Evolutionary conservation across 1,140 invertebrate genomes (phyloP), one percentile per base, ranked within the genome.

Genomic region (Penaeus vannamei): DNA sequence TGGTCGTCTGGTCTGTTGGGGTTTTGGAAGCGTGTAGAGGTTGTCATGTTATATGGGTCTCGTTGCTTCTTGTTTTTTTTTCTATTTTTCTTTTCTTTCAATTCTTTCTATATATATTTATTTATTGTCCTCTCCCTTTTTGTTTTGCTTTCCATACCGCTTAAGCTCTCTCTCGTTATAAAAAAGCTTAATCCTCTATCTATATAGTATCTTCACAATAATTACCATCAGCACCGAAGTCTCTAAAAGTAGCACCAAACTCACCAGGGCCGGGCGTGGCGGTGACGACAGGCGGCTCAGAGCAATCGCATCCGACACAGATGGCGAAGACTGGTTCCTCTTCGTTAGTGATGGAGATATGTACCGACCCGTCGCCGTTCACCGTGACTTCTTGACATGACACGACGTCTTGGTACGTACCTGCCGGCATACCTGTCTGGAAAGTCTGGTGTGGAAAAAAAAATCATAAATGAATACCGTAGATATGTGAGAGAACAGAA

Each of bases 361-460:
- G 66, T 10, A 86, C 91, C 14, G 84, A 91, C 77, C 92, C 92
- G 84, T 94, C 93, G 12, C 88, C 83, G 32, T 92, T 91, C n/a
- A 93, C 92, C 1, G 90, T 92, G 2, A 93, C 92, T 62, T 95
- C 94, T 79, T 93, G 93, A 60, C 97, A 97, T n/a, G 95, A 95
- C 85, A 97, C 97, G 2, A 98, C 94, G 92, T 98, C 97, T 93
- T 97, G 98, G 92, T 98, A 98, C 0, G 87, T 94, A 8, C 97
- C 97, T 91, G 95, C 93, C 0, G 96, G 95, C 23, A 98, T 92
- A 26, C 96, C 96, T 2, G 96, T 97, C 93, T 95, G 92, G 76
- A 90, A 91, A 61, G 12, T 90, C 85, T 89, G 72, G 19, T 94
- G 94, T 2, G 96, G 42, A 42, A 59, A 64, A 83, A 32, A 19